These are phyloP conservation scores for Catharus bicknelli DNA, from an alignment of 2,113 vertebrate genomes.

Conservation along the genomic window DNA sequence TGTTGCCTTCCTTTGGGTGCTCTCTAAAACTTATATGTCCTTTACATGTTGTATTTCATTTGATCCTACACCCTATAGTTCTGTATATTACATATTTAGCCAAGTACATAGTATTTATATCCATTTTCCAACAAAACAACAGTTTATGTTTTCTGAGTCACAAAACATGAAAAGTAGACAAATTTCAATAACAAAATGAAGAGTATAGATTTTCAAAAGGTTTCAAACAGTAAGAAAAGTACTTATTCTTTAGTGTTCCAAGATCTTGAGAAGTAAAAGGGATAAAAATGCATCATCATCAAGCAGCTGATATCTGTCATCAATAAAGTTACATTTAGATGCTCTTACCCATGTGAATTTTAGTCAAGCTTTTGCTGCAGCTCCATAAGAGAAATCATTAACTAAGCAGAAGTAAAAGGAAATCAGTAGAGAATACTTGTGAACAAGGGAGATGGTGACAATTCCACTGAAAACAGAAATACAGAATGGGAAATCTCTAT, in stretches of 20 bases:
- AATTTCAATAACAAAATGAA: background rate
- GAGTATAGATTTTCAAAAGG: background rate
- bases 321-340: background rate
- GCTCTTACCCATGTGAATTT: background rate
- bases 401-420: background rate
- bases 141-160: background rate
- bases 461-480: background rate
- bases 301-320: background rate
- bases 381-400: background rate
- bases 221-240: background rate
- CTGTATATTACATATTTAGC: background rate
- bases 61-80: background rate
- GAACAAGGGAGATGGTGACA: background rate
- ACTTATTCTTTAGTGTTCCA: background rate
- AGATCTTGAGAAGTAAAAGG: background rate
- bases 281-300: background rate
- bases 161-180: background rate
- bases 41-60: background rate
- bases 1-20: background rate
- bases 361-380: background rate
- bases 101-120: background rate
- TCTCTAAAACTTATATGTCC: background rate
- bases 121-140: background rate
- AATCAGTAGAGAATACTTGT: background rate
- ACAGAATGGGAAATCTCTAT: background rate